Conservation (phyloP, 2,113 vertebrate species). For the Trematocara marginatum region DNA sequence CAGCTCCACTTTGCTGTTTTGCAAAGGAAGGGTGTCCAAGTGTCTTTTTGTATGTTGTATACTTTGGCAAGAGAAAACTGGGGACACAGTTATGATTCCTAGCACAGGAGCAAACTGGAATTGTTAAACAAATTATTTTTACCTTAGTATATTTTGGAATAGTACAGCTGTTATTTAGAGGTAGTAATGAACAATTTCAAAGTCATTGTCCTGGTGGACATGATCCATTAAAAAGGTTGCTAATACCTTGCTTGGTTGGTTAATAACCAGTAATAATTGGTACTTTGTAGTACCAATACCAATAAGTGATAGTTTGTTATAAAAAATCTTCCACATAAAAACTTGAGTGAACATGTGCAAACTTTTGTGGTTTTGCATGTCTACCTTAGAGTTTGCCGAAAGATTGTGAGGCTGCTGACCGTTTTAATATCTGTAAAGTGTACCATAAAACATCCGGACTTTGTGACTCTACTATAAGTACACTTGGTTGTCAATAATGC, state of each 20-base stretch:
- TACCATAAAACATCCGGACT: neutral
- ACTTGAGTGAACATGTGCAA: neutral
- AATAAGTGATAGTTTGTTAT: neutral
- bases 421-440: neutral
- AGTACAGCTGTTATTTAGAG: neutral
- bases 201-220: neutral
- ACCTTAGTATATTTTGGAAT: neutral
- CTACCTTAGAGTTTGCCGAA: neutral
- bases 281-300: neutral
- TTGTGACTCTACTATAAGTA: neutral
- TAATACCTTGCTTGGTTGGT: neutral
- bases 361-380: neutral
- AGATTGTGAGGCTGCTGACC: neutral
- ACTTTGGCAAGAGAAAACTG: neutral
- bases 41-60: neutral
- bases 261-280: neutral
- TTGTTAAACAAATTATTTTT: neutral
- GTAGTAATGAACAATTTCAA: neutral
- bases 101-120: neutral
- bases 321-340: neutral
- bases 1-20: neutral
- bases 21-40: neutral
- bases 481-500: slow-evolving; percentile 9
- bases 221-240: neutral
- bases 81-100: neutral